These are phyloP conservation scores for Patella pellucida DNA, from an alignment of 2,888 invertebrate species.

Conservation along the genomic window DNA sequence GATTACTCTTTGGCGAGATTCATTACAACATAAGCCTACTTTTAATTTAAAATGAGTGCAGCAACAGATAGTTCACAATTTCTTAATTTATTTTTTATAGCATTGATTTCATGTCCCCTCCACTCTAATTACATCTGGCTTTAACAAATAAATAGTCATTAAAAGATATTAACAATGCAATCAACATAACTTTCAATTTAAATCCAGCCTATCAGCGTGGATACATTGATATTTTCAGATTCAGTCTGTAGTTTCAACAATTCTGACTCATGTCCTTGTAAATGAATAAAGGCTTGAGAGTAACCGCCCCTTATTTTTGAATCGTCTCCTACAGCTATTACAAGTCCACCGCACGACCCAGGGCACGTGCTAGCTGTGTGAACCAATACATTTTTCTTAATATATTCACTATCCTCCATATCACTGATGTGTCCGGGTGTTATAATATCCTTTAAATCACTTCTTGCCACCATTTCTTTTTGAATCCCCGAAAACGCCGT, in stretches of 20 bases:
- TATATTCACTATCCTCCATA: not conserved
- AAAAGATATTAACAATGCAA: no score
- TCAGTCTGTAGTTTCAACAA: not conserved
- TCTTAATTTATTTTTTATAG: no score
- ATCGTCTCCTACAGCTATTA: not conserved
- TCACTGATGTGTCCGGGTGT: not conserved
- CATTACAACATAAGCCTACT: no score
- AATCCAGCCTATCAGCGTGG: slow-evolving; percentile 7
- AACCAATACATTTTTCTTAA: not conserved
- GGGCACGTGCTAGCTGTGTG: not conserved
- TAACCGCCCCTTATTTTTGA: slow-evolving; percentile 8
- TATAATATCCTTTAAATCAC: not conserved
- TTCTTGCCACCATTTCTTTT: slow-evolving; percentile 1
- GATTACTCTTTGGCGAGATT: no score
- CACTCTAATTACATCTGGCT: no score
- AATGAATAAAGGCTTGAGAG: slow-evolving; percentile 1
- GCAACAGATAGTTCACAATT: no score
- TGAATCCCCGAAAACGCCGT: not conserved
- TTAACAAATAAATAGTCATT: no score
- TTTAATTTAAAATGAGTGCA: no score
- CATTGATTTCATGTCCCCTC: no score
- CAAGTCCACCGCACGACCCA: not conserved
- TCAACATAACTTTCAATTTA: not conserved
- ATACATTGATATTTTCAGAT: not conserved
- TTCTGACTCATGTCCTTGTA: not conserved